Base-by-base conservation (phyloP, 2,888 invertebrate genomes). In the Oxycera nigricornis region DNA sequence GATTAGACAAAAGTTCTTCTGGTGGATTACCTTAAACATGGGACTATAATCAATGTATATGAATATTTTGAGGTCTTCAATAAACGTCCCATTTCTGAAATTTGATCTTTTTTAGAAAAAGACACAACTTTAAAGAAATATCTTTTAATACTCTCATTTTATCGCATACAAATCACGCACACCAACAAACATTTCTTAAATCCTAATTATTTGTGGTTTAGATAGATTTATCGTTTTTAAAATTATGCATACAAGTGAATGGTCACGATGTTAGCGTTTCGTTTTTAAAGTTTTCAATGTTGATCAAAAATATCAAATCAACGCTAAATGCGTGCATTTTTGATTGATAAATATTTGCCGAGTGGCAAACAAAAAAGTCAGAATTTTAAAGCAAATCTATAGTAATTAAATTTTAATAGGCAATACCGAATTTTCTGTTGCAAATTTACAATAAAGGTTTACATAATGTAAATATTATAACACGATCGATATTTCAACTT, bases 121-220 rank as follows among this genome's bases (percentile, higher is more conserved):
- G n/a, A n/a, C n/a, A n/a, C n/a, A n/a, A 2, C 17, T 7, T 46
- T 3, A 22, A 57, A 22, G 26, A 57, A 55, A 55, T 22, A 55
- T 31, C 20, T 61, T 61, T 61, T 61, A 61, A 61, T 61, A 31
- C 61, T 61, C 59, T 59, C 28, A 26, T 59, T n/a, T 9, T 59
- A 59, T 28, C 14, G 3, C 30, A n/a, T 31, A 30, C 61, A 30
- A 30, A 61, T 30, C 11, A 17, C 20, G 31, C 31, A 30, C 17
- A 31, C 26, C 61, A 61, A 31, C n/a, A 61, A 61, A 61, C 17
- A 50, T 22, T 61, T 17, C 31, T 61, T 31, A 61, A 3, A n/a
- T 61, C n/a, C 31, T 61, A 61, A 31, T 28, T 17, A 30, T 17
- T 14, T 20, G 9, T n/a, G 17, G 17, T 59, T 30, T 31, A 31